Evolutionary conservation across 2,797 vertebrate genomes (phyloP).

Genomic region (Scolopax rusticola): DNA sequence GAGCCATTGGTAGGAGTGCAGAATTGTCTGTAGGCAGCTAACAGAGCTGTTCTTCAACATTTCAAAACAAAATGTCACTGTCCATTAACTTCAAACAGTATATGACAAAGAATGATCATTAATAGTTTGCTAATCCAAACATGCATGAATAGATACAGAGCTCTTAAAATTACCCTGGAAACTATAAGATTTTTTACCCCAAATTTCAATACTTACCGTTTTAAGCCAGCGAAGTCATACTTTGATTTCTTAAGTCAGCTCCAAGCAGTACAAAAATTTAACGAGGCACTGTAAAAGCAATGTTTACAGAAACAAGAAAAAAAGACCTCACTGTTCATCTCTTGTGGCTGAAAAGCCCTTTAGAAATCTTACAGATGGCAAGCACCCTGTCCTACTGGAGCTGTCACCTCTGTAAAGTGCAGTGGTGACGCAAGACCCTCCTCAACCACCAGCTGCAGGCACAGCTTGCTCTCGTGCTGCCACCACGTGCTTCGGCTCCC

Average conservation of each 20-base stretch:
- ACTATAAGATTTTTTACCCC: neutral
- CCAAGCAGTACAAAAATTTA: neutral
- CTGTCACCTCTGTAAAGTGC: neutral
- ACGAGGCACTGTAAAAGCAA: neutral
- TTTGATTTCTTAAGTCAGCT: neutral
- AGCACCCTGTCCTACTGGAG: neutral
- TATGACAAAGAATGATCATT: neutral
- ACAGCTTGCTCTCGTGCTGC: neutral
- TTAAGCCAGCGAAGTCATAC: neutral
- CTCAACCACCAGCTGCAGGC: neutral
- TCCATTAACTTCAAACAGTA: neutral
- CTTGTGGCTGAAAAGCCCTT: neutral
- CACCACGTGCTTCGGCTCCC: accelerated
- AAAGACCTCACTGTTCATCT: neutral
- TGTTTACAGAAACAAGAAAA: neutral
- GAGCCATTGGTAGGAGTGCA: neutral
- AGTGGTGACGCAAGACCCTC: neutral
- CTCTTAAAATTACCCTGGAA: neutral
- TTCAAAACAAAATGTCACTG: neutral
- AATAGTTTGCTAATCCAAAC: neutral
- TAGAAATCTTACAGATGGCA: neutral
- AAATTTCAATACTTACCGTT: neutral
- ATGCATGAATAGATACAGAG: neutral
- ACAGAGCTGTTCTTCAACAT: neutral
- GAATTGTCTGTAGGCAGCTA: neutral